Base-by-base conservation (phyloP, 2,113 vertebrate genomes). In the Periophthalmodon schlosseri region DNA sequence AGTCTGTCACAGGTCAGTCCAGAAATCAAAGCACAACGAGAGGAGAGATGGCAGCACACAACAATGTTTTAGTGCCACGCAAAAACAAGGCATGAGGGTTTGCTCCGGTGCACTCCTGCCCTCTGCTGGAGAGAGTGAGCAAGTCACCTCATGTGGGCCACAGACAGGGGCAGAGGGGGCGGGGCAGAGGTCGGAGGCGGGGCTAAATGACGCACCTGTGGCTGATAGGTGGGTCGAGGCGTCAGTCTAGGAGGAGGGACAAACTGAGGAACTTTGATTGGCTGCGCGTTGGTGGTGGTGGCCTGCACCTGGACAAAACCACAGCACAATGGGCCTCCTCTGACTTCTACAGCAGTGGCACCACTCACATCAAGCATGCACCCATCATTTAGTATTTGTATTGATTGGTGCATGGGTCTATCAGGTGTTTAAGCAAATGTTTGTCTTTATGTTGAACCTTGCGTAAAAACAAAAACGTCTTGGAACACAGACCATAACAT, bases 221-320 rank as follows among this genome's bases (percentile, higher is more conserved):
- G 97, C 93, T 97, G 96, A 91, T 95, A 97, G 93, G 95, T 96
- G 91, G 97, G 97, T 86, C 96, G 97, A 93, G 97, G 96, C 93
- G 95, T 99, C 91, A 98, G 95, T 95, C 97, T 96, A 91, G 97
- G 96, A 96, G 97, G 97, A 92, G 96, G 96, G 89, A 98, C 97
- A 95, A 99, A 99, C 93, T 99, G 97, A 92, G 97, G 97, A 94
- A 99, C 97, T 97, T 97, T 99, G 94, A 99, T 99, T 93, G 96
- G 96, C 91, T 97, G 97, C 91, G 94, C 91, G 76, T 85, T 79
- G 85, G 87, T 93, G 87, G 91, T 79, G 56, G 96, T 95, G 94
- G 97, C 95, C 94, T 99, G 97, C 93, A 99, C 96, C 96, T 97
- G 96, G 94, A 92, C 84, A 85, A 93, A 88, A 93, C 90, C 91